Conservation (phyloP, 2,113 vertebrate genomes). For the Epinephelus fuscoguttatus region DNA sequence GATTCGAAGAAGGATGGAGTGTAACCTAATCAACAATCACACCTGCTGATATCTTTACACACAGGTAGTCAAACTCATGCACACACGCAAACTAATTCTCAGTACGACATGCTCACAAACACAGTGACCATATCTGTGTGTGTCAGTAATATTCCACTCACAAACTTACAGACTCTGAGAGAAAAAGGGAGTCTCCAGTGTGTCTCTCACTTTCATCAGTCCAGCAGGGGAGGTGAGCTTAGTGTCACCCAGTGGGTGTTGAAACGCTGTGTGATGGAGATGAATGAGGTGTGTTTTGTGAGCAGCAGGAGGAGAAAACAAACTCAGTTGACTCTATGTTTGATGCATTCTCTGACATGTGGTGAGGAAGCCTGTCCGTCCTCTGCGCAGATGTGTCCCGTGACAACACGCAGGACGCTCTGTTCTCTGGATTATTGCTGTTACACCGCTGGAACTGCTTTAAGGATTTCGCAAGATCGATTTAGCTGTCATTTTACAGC, state of each 20-base stretch:
- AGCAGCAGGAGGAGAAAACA: slow-evolving; percentile 3
- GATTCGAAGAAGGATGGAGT: too few species aligned
- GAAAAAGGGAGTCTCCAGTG: not conserved
- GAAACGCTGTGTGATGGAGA: slow-evolving; percentile 6
- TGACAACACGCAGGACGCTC: slow-evolving; percentile 9
- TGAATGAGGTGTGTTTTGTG: not conserved
- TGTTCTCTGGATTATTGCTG: not conserved
- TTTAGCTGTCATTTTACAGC: slow-evolving; percentile 1
- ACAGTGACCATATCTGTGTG: not conserved
- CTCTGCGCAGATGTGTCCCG: slow-evolving; percentile 2
- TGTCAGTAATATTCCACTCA: not conserved
- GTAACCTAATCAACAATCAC: too few species aligned
- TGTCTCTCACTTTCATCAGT: slow-evolving; percentile 2
- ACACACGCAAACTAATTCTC: too few species aligned
- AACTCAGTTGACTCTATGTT: not conserved
- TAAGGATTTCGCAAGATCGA: not conserved
- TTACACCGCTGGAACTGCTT: not conserved
- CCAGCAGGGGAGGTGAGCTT: not conserved
- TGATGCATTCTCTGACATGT: slow-evolving; percentile 1
- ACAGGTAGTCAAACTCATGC: too few species aligned
- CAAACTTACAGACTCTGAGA: not conserved
- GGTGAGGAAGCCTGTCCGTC: slow-evolving; percentile 9
- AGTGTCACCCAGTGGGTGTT: slow-evolving; percentile 7
- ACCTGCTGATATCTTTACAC: too few species aligned
- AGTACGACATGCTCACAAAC: too few species aligned